Evolutionary conservation across 2,888 invertebrate species (phyloP).

Genomic region (Tyria jacobaeae): DNA sequence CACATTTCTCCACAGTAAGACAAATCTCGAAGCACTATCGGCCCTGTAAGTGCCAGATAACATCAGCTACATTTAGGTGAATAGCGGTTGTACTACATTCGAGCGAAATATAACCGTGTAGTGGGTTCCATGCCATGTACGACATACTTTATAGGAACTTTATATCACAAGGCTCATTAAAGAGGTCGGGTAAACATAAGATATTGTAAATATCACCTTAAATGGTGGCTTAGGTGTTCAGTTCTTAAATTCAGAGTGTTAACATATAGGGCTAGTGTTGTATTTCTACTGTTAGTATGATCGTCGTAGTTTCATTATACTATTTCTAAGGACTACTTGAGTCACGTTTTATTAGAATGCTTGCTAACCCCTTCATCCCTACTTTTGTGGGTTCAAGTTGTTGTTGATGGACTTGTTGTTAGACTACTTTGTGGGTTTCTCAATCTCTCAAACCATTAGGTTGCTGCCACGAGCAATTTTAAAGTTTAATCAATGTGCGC

Average conservation of each 20-base stretch:
- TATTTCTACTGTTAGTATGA: neutral
- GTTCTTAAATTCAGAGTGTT: neutral
- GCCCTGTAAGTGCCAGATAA: constrained; percentile 24
- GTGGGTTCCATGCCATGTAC: constrained; percentile 50
- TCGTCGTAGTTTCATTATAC: neutral
- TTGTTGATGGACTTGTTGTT: too few relatives aligned
- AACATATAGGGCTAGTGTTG: neutral
- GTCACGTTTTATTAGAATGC: too few relatives aligned
- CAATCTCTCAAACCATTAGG: too few relatives aligned
- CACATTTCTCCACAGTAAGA: neutral
- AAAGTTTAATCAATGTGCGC: too few relatives aligned
- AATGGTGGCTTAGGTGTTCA: neutral
- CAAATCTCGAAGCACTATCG: constrained; percentile 5
- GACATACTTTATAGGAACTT: constrained; percentile 45
- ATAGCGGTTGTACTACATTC: constrained; percentile 51
- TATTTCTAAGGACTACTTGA: too few relatives aligned
- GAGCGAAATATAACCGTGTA: constrained; percentile 44
- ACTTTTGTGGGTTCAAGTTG: too few relatives aligned
- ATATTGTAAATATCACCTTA: constrained; percentile 26
- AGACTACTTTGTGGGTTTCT: too few relatives aligned
- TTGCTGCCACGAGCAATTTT: too few relatives aligned
- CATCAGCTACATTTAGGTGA: constrained; percentile 51
- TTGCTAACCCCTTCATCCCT: too few relatives aligned
- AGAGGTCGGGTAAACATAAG: constrained; percentile 30
- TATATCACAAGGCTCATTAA: constrained; percentile 36